Evolutionary conservation across 2,113 vertebrate species (phyloP), one percentile per base, ranked within the genome.

Genomic region (Atrichornis clamosus): DNA sequence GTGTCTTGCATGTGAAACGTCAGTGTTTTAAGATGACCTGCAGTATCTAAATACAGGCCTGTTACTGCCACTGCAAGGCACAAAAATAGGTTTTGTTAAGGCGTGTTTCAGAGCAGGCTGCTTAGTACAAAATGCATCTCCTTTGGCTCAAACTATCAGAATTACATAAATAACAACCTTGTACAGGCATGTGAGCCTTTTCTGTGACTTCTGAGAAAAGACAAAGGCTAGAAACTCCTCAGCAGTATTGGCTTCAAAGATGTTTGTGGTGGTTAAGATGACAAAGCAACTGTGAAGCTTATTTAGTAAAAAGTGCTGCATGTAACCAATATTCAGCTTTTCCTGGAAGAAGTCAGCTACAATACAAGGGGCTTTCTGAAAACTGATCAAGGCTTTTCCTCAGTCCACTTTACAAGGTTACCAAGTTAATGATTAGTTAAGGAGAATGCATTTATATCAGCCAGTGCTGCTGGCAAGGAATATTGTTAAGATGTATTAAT

Each of bases 371-470:
- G 2, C 42, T 70, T 62, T 32, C 59, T 86, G 85, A 73, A 94
- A 72, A 84, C 27, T 9, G 47, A 10, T 4, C 5, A 46, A 70
- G 59, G 47, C 30, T 73, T 83, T 80, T 82, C 55, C 47, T 80
- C 52, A 30, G 50, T 49, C 18, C 20, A 4, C 56, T 78, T 69
- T 27, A 53, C 75, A 80, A 86, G 67, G 76, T 92, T 92, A 76
- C 55, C 5, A 27, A 27, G 92, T 90, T 95, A 92, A 95, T 90
- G 46, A 92, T 95, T 93, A 89, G 55, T 89, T 81, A 58, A 73
- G 39, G 42, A 67, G 37, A 76, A 33, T 37, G 58, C 26, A n/a
- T 82, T 85, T 53, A 1, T 64, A 90, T 85, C 32, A 44, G 70
- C 37, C 46, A 77, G 3, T 39, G 59, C 50, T 88, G 62, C 75